phyloP scores from a whole-genome alignment of 2,888 invertebrate species.

The Yponomeuta evonymella region DNA sequence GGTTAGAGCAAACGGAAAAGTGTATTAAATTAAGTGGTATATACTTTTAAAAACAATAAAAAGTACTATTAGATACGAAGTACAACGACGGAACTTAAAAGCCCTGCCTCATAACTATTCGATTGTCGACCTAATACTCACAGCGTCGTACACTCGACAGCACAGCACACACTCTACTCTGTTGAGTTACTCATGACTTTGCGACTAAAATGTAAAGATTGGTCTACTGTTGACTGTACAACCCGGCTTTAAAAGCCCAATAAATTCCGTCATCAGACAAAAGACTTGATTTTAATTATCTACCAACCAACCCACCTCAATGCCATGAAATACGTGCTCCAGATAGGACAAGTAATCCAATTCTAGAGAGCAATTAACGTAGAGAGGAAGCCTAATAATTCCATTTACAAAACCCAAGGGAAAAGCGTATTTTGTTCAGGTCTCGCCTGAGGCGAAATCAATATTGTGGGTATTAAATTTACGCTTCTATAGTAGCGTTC shows the following conservation, averaged over 20 bases:
- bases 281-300: background rate
- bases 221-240: background rate
- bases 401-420: slow-evolving; percentile 20
- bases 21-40: too few relatives aligned
- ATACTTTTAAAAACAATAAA: too few relatives aligned
- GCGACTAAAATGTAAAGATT: too few relatives aligned
- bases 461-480: slow-evolving; percentile 23
- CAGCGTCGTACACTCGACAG: too few relatives aligned
- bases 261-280: background rate
- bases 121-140: background rate
- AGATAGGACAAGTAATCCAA: slow-evolving; percentile 11
- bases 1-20: too few relatives aligned
- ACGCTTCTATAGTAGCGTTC: slow-evolving; percentile 18
- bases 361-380: slow-evolving; percentile 7
- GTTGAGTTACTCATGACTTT: too few relatives aligned
- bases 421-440: slow-evolving; percentile 23
- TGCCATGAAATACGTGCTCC: background rate
- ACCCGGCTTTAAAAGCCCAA: background rate
- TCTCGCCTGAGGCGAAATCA: slow-evolving; percentile 20
- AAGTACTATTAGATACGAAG: too few relatives aligned
- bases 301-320: background rate
- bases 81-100: too few relatives aligned
- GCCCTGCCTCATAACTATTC: background rate
- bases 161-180: too few relatives aligned
- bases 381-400: slow-evolving; percentile 10